Evolutionary conservation across 2,888 invertebrate species (phyloP).

Genomic region (Rhagonycha fulva): DNA sequence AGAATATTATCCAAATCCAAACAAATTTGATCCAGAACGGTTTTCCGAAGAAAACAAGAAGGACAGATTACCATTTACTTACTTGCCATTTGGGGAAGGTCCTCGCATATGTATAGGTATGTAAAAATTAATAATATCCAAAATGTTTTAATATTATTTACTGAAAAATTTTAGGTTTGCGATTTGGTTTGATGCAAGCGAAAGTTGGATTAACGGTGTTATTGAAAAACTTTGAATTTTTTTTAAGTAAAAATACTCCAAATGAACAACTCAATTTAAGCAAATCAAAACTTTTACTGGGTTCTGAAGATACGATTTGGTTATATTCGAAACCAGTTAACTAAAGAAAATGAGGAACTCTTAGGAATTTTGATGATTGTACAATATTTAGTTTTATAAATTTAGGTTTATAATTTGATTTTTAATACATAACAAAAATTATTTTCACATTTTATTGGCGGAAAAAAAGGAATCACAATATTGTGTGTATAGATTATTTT

Average conservation of each 20-base stretch:
- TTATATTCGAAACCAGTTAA: neutral
- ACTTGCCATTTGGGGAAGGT: conserved; percentile 47
- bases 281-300: neutral
- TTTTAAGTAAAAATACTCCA: neutral
- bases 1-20: conserved; percentile 52
- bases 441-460: no score
- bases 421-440: no score
- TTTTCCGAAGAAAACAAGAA: conserved; percentile 47
- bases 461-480: no score
- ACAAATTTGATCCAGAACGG: conserved; percentile 65
- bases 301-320: neutral
- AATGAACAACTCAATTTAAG: neutral
- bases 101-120: conserved; percentile 45
- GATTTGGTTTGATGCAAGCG: conserved; percentile 33
- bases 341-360: neutral
- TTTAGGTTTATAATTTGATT: no score
- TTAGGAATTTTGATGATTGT: neutral
- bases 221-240: conserved; percentile 27
- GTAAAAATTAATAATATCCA: neutral
- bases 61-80: conserved; percentile 18
- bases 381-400: neutral
- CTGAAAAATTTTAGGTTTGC: conserved; percentile 25
- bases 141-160: neutral
- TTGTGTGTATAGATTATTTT: no score
- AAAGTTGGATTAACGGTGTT: conserved; percentile 27